phyloP scores from a whole-genome alignment of 2,113 vertebrate genomes.

The Lampris incognitus region DNA sequence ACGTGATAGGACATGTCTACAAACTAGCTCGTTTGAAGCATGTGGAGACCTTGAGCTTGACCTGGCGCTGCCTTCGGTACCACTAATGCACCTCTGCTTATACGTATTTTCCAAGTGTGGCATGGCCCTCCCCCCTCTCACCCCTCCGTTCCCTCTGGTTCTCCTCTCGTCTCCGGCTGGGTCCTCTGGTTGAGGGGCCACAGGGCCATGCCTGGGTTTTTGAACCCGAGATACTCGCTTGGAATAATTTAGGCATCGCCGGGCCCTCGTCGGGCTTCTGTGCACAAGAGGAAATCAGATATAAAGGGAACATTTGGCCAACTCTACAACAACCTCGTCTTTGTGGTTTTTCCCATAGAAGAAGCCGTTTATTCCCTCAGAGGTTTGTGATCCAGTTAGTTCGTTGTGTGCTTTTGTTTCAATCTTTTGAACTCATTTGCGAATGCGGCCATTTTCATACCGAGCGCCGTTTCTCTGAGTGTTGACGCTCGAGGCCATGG shows the following conservation, averaged over 20 bases:
- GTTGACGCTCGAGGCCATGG: constrained; percentile 42
- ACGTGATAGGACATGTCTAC: background rate
- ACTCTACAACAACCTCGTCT: constrained; percentile 17
- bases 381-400: constrained; percentile 37
- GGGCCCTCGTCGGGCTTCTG: constrained; percentile 25
- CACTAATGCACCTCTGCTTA: constrained; percentile 56
- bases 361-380: constrained; percentile 43
- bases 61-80: background rate
- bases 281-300: constrained; percentile 43
- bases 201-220: constrained; percentile 22
- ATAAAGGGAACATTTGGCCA: constrained; percentile 46
- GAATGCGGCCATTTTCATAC: constrained; percentile 31
- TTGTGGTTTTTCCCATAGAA: constrained; percentile 12
- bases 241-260: constrained; percentile 26
- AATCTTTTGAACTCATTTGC: constrained; percentile 27
- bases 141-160: constrained; percentile 12
- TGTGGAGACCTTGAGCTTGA: too few relatives aligned
- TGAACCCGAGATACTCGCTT: constrained; percentile 15
- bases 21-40: background rate
- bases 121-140: background rate
- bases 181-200: constrained; percentile 30
- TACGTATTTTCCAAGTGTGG: background rate
- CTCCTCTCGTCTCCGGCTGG: constrained; percentile 7
- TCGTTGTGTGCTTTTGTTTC: constrained; percentile 21
- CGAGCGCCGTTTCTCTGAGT: constrained; percentile 38